Conservation (phyloP, 2,113 vertebrate genomes). For the Pongo abelii region DNA sequence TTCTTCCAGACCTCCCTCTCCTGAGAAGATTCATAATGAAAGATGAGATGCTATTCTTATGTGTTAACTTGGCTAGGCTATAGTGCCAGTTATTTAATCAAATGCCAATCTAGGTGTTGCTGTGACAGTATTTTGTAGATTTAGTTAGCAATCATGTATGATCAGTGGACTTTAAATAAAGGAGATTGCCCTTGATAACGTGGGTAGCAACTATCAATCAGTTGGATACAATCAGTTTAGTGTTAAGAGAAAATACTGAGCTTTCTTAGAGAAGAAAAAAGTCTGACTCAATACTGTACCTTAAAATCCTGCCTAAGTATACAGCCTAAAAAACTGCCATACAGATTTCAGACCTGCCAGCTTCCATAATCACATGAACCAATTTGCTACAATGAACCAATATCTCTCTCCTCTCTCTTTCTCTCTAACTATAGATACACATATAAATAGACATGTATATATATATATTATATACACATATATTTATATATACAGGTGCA, state of each 20-base stretch:
- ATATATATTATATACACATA: not conserved
- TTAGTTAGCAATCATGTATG: not conserved
- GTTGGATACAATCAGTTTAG: not conserved
- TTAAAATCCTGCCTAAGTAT: not conserved
- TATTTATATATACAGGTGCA: not conserved
- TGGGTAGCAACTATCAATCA: not conserved
- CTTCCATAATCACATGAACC: not conserved
- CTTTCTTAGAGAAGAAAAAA: not conserved
- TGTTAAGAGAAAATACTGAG: not conserved
- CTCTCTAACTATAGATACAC: not conserved
- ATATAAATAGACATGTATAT: not conserved
- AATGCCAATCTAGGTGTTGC: not conserved
- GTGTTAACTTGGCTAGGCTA: not conserved
- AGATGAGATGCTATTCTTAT: not conserved
- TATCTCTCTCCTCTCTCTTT: not conserved
- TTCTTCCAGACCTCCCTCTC: not conserved
- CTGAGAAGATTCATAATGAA: not conserved
- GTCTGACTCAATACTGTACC: not conserved
- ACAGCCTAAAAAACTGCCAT: not conserved
- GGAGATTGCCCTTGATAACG: not conserved
- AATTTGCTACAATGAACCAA: not conserved
- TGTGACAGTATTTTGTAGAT: not conserved
- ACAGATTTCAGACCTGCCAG: not conserved
- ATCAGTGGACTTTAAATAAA: not conserved
- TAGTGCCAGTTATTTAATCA: not conserved